Percentiles rank a stretch among this genome's conserved stretches.
Conservation (phyloP, 2,888 invertebrate genomes). For the Sphaeridia pumilis region DNA sequence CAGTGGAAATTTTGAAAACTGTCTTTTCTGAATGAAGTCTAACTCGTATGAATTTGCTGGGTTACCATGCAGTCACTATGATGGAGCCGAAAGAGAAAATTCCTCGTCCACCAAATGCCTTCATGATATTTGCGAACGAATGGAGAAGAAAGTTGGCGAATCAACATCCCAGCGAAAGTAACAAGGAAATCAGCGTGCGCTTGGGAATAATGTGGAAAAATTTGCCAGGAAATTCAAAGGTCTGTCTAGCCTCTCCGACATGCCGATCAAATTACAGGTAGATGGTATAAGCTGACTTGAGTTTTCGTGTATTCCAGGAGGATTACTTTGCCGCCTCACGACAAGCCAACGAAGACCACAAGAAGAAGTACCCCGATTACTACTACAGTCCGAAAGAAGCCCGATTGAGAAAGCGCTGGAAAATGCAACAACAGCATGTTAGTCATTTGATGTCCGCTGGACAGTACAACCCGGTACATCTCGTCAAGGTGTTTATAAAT, state of each 20-base stretch:
- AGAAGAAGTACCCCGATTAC: conserved; percentile 52
- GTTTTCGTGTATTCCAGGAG: conserved; percentile 36
- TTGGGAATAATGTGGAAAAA: conserved; percentile 50
- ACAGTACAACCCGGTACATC: conserved; percentile 26
- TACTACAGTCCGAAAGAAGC: conserved; percentile 55
- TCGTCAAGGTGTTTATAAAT: conserved; percentile 26
- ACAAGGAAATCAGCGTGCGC: conserved; percentile 51
- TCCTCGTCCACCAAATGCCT: conserved; percentile 52
- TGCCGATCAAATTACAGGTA: neutral
- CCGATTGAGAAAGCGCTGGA: conserved; percentile 44
- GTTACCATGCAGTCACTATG: no score
- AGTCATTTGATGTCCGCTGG: conserved; percentile 22
- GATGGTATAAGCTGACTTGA: neutral
- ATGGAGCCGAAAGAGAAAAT: conserved; percentile 41
- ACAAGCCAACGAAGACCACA: conserved; percentile 49
- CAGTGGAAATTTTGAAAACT: no score
- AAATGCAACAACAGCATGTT: conserved; percentile 31
- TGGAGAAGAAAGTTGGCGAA: conserved; percentile 49
- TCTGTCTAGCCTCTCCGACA: conserved; percentile 1
- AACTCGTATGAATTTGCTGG: no score
- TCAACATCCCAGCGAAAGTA: conserved; percentile 48
- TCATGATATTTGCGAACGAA: conserved; percentile 53
- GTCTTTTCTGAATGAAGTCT: no score
- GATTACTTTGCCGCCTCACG: conserved; percentile 47
- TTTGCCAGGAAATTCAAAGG: conserved; percentile 45